phyloP scores from a whole-genome alignment of 2,888 invertebrate species.

The Sarcophaga rosellei region DNA sequence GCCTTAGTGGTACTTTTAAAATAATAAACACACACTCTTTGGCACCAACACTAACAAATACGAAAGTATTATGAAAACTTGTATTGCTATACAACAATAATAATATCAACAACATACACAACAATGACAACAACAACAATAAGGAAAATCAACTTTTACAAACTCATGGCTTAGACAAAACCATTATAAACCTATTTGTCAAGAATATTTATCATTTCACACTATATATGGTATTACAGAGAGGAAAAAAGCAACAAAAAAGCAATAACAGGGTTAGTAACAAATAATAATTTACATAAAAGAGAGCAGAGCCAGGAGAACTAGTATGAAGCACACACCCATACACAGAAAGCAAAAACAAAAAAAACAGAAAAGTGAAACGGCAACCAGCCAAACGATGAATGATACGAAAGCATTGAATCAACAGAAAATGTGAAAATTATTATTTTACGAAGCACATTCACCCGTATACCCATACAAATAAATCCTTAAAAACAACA shows the following conservation, averaged over 20 bases:
- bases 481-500: neutral
- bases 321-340: no score
- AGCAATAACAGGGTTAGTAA: constrained; percentile 9
- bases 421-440: constrained; percentile 55
- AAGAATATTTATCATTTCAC: constrained; percentile 66
- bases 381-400: constrained; percentile 35
- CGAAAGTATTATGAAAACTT: constrained; percentile 4
- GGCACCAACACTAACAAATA: neutral
- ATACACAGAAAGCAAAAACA: neutral
- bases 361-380: neutral
- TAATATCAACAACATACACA: neutral
- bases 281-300: constrained; percentile 39
- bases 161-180: constrained; percentile 65
- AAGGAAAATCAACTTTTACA: constrained; percentile 52
- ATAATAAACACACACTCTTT: neutral
- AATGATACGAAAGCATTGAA: constrained; percentile 43
- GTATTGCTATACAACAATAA: constrained; percentile 18
- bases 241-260: neutral
- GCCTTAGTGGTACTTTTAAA: no score
- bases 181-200: constrained; percentile 68
- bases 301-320: neutral
- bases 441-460: constrained; percentile 7
- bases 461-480: neutral
- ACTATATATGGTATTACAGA: constrained; percentile 45
- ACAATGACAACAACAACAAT: constrained; percentile 26